A percentile compares a stretch with the other conserved stretches of the same genome.
These are phyloP conservation scores for Galemys pyrenaicus DNA, from an alignment of 2,113 vertebrate genomes.

Conservation along the genomic window DNA sequence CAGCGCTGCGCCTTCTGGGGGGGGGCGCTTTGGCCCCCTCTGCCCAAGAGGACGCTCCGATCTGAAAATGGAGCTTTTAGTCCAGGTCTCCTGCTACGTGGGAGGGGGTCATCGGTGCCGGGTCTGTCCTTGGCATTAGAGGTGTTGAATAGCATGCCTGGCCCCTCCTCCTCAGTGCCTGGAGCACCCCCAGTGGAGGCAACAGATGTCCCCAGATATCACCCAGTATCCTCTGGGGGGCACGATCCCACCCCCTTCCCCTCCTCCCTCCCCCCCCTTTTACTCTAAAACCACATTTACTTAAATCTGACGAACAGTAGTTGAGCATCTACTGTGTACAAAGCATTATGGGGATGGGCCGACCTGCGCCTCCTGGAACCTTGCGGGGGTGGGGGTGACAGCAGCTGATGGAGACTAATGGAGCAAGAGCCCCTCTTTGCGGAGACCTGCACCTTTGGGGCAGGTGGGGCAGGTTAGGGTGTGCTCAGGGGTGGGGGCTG, in stretches of 20 bases:
- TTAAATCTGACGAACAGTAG: background rate
- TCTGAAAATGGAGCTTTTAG: too few species aligned
- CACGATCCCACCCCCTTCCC: background rate
- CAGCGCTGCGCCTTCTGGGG: background rate
- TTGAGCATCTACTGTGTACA: background rate
- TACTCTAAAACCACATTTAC: background rate
- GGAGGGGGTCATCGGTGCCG: too few species aligned
- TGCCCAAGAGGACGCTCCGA: background rate
- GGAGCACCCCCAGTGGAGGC: background rate
- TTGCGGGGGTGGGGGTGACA: background rate
- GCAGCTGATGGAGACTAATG: background rate
- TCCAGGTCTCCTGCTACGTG: too few species aligned
- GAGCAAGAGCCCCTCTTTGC: background rate
- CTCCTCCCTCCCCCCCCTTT: accelerated
- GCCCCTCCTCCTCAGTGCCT: background rate
- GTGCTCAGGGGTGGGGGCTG: background rate
- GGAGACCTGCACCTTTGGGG: background rate
- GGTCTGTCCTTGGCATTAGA: background rate
- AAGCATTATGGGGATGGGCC: background rate
- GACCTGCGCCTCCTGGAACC: too few species aligned
- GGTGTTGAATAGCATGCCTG: background rate
- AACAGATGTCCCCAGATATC: background rate
- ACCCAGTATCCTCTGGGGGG: background rate
- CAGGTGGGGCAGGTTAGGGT: background rate
- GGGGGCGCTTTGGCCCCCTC: background rate